Evolutionary conservation across 1,140 invertebrate genomes (phyloP).

Genomic region (Lepidotrigona ventralis): DNA sequence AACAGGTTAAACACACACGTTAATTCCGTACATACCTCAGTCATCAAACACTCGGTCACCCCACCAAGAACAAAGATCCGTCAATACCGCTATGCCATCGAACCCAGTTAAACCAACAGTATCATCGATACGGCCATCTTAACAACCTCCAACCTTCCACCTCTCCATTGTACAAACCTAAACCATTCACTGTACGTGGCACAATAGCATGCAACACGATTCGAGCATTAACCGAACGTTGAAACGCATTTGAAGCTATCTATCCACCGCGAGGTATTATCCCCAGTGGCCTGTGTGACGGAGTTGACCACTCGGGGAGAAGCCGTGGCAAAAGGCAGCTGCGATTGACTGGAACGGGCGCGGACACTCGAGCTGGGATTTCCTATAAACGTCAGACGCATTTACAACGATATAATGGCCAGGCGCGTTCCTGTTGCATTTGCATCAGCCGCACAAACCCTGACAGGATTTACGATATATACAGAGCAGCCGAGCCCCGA

Average conservation of each 20-base stretch:
- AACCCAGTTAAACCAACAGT: constrained; percentile 13
- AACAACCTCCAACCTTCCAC: neutral
- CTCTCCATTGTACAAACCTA: neutral
- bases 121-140: neutral
- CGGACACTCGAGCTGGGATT: neutral
- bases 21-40: neutral
- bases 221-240: constrained; percentile 33
- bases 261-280: neutral
- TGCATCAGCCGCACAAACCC: no score
- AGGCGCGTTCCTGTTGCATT: no score
- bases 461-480: no score
- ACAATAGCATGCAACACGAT: constrained; percentile 22
- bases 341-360: constrained; percentile 5
- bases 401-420: no score
- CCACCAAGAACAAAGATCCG: neutral
- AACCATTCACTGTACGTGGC: neutral
- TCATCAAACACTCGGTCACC: neutral
- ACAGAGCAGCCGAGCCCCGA: no score
- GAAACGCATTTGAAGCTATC: neutral
- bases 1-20: neutral
- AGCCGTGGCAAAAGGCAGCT: neutral
- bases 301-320: neutral
- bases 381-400: no score
- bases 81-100: neutral
- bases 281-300: neutral